Percentiles rank a stretch among this genome's conserved stretches.
phyloP scores from a whole-genome alignment of 37 sponge, comb jelly and placozoan species.

The Aphrocallistes beatrix region DNA sequence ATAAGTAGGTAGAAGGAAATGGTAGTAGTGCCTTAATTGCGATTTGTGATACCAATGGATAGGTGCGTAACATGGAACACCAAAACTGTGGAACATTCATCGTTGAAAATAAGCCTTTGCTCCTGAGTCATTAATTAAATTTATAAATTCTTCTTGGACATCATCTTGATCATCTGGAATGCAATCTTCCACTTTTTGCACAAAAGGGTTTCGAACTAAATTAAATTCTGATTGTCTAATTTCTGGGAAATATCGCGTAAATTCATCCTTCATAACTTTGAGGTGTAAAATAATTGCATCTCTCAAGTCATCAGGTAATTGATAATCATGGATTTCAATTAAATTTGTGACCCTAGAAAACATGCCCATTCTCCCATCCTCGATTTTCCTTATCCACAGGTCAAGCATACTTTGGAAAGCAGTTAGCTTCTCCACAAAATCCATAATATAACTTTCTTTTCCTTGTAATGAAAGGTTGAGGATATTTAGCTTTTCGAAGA shows the following conservation, averaged over 20 bases:
- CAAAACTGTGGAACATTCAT: background rate
- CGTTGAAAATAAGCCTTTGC: background rate
- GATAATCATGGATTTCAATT: conserved; percentile 20
- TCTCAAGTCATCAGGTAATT: conserved; percentile 10
- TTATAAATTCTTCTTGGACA: conserved; percentile 13
- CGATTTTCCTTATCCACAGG: conserved; percentile 16
- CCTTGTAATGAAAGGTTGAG: conserved; percentile 9
- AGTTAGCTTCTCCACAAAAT: background rate
- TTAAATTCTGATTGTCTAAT: background rate
- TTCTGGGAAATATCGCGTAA: background rate
- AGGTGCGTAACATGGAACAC: background rate
- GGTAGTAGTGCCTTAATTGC: background rate
- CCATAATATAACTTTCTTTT: background rate
- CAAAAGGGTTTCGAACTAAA: conserved; percentile 3
- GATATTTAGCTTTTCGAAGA: conserved; percentile 14
- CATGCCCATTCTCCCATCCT: background rate
- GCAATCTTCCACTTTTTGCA: conserved; percentile 15
- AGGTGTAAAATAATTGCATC: conserved; percentile 14
- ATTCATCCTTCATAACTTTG: conserved; percentile 14
- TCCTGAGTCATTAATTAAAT: background rate
- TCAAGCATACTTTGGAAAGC: conserved; percentile 16
- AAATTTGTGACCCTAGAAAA: conserved; percentile 15
- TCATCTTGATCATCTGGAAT: conserved; percentile 17
- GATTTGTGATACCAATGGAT: background rate
- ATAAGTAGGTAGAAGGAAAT: background rate